A percentile compares a stretch with the other conserved stretches of the same genome.
Conservation (phyloP, 2,888 invertebrate genomes). For the Chorisops tibialis region DNA sequence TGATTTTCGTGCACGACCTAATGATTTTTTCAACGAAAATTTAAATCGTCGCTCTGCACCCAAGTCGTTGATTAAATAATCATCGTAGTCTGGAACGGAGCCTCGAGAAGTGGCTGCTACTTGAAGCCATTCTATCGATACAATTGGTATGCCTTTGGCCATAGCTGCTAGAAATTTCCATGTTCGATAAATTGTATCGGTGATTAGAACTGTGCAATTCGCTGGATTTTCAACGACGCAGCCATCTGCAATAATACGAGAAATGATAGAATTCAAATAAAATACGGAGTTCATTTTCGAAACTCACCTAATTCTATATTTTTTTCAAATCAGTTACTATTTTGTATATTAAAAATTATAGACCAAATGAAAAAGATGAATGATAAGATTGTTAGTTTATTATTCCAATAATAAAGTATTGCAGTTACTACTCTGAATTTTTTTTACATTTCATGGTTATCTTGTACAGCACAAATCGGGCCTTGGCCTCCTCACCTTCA, state of each 20-base stretch:
- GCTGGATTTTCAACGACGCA: constrained; percentile 53
- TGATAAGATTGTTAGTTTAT: too few species aligned
- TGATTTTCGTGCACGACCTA: constrained; percentile 35
- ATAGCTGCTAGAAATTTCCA: constrained; percentile 61
- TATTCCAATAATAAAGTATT: too few species aligned
- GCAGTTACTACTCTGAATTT: too few species aligned
- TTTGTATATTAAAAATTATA: too few species aligned
- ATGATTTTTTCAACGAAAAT: constrained; percentile 37
- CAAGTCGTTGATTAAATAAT: constrained; percentile 34
- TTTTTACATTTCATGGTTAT: too few species aligned
- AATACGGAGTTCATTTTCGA: too few species aligned
- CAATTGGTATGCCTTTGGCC: constrained; percentile 60
- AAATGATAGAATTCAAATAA: background rate
- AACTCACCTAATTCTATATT: constrained; percentile 14
- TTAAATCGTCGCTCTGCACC: constrained; percentile 39
- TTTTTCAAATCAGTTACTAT: too few species aligned
- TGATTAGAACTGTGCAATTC: constrained; percentile 56
- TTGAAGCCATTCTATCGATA: constrained; percentile 43
- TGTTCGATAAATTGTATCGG: constrained; percentile 57
- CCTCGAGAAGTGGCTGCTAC: constrained; percentile 27
- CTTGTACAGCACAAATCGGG: too few species aligned
- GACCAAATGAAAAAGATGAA: too few species aligned
- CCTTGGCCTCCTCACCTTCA: too few species aligned
- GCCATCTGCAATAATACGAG: constrained; percentile 53
- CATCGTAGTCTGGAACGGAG: constrained; percentile 38